A percentile compares a stretch with the other conserved stretches of the same genome.
Evolutionary conservation across 2,888 invertebrate genomes (phyloP).

Genomic region (Heteropelma amictum): DNA sequence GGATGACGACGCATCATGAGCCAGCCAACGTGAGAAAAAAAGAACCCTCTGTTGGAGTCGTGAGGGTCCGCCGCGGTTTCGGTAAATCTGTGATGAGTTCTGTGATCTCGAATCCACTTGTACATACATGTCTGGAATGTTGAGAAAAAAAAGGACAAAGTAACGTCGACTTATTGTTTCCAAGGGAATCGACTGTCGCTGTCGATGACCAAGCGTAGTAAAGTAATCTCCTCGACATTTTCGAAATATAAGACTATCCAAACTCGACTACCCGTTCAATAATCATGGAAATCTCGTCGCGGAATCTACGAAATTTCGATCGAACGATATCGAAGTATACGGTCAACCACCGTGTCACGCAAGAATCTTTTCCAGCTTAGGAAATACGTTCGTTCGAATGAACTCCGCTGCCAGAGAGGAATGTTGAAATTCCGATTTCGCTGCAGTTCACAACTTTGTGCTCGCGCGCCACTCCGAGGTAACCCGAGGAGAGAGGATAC

Average conservation of each 20-base stretch:
- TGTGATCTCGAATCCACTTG: conserved; percentile 79
- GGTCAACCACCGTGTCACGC: background rate
- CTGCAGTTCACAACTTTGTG: conserved; percentile 46
- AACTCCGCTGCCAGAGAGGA: conserved; percentile 17
- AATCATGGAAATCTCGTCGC: no score
- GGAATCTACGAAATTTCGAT: no score
- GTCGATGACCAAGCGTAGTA: no score
- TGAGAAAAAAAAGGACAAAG: background rate
- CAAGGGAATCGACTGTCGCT: no score
- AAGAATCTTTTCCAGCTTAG: conserved; percentile 7
- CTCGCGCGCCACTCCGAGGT: conserved; percentile 18
- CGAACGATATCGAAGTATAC: background rate
- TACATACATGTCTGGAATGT: conserved; percentile 68
- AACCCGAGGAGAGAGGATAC: conserved; percentile 25
- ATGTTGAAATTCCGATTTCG: conserved; percentile 32
- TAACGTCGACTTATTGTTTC: no score
- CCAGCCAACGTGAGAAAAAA: conserved; percentile 97
- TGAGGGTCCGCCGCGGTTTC: conserved; percentile 92
- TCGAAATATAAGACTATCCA: no score
- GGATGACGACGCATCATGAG: conserved; percentile 94
- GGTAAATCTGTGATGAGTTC: conserved; percentile 87
- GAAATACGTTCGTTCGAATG: conserved; percentile 15
- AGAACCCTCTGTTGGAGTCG: conserved; percentile 91
- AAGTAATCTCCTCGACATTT: no score
- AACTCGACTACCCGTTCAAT: no score